phyloP scores from a whole-genome alignment of 2,113 vertebrate species.

The Podilymbus podiceps region DNA sequence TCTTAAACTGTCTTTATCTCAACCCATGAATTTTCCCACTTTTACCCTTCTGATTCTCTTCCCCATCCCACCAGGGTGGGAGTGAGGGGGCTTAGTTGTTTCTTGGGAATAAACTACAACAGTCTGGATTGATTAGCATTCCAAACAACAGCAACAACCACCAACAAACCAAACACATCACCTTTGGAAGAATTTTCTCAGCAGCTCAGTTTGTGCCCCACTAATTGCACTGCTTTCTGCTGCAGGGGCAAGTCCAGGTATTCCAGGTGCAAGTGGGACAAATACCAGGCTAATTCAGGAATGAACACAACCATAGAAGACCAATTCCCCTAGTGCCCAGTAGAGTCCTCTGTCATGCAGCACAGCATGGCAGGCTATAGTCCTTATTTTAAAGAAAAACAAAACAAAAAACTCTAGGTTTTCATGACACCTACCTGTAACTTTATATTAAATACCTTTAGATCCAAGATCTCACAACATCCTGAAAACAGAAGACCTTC shows the following conservation, averaged over 20 bases:
- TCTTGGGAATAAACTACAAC: background rate
- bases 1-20: background rate
- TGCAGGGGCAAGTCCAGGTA: background rate
- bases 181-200: background rate
- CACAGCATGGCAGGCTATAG: background rate
- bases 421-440: background rate
- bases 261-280: background rate
- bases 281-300: background rate
- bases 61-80: fast-evolving
- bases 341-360: background rate
- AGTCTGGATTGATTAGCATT: background rate
- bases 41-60: background rate
- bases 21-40: background rate
- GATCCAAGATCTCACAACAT: background rate
- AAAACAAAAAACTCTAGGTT: background rate
- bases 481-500: background rate
- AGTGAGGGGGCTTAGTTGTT: background rate
- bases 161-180: background rate
- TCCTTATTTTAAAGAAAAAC: background rate
- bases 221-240: background rate
- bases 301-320: background rate
- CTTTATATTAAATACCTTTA: background rate
- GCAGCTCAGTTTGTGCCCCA: background rate
- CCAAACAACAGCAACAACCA: background rate
- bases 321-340: background rate